Conservation (phyloP, 1,140 invertebrate genomes). For the Drosophila oshimai region DNA sequence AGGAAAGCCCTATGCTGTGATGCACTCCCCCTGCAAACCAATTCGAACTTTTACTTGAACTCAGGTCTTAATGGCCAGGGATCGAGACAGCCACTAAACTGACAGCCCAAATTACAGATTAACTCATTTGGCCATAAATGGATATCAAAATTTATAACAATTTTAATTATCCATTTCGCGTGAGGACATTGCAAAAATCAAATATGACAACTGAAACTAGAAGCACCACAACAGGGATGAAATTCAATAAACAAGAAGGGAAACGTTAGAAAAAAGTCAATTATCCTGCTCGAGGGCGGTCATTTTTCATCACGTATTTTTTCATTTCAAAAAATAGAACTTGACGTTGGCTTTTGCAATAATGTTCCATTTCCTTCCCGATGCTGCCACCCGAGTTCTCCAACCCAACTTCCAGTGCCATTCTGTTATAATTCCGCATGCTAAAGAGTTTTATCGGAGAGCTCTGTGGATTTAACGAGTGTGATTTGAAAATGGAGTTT, state of each 20-base stretch:
- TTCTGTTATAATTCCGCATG: too few species aligned
- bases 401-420: too few species aligned
- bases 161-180: conserved; percentile 77
- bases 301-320: conserved; percentile 70
- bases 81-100: conserved; percentile 22
- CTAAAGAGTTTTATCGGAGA: too few species aligned
- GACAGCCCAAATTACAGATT: conserved; percentile 56
- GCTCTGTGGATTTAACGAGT: conserved; percentile 58
- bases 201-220: conserved; percentile 61
- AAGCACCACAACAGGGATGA: conserved; percentile 15
- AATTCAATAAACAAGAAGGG: conserved; percentile 5
- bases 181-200: conserved; percentile 59
- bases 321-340: conserved; percentile 78
- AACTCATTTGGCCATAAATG: conserved; percentile 63
- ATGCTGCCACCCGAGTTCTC: too few species aligned
- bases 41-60: conserved; percentile 73
- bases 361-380: too few species aligned
- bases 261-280: conserved; percentile 61
- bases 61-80: conserved; percentile 62
- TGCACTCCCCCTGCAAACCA: conserved; percentile 3
- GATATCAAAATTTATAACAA: conserved; percentile 81
- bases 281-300: conserved; percentile 44
- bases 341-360: conserved; percentile 78
- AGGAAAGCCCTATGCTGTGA: too few species aligned
- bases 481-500: conserved; percentile 74